These are phyloP conservation scores for Syngnathus rostellatus DNA, from an alignment of 2,797 vertebrate genomes.

Conservation along the genomic window DNA sequence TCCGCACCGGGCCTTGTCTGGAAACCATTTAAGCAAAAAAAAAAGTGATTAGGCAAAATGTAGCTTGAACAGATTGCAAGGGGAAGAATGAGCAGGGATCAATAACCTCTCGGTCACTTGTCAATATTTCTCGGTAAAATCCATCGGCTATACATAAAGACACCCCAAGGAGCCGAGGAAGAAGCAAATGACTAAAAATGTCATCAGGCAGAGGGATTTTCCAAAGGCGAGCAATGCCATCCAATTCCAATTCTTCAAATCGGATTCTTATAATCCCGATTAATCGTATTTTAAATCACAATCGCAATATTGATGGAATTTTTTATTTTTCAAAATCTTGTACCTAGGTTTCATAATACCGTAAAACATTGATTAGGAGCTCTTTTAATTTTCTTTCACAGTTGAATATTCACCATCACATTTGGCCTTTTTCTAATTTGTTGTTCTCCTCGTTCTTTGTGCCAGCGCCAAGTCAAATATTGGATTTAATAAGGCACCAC, in stretches of 20 bases:
- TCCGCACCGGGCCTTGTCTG: conserved; percentile 38
- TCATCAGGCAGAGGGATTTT: neutral
- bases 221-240: neutral
- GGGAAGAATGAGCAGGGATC: conserved; percentile 38
- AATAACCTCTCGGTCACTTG: neutral
- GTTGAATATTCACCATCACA: neutral
- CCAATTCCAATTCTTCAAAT: too few relatives aligned
- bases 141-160: neutral
- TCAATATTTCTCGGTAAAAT: neutral
- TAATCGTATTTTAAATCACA: too few relatives aligned
- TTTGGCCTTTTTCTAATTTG: neutral
- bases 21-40: conserved; percentile 61
- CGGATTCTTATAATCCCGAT: too few relatives aligned
- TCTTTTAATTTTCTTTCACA: neutral
- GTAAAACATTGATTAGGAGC: too few relatives aligned
- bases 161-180: neutral
- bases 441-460: neutral
- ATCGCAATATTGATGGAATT: too few relatives aligned
- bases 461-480: neutral
- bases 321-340: too few relatives aligned
- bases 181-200: neutral
- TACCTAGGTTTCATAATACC: too few relatives aligned
- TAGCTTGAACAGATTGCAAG: conserved; percentile 33
- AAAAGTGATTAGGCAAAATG: conserved; percentile 55
- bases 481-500: neutral